Evolutionary conservation across 2,888 invertebrate genomes (phyloP).

Genomic region (Leptodirus hochenwartii): DNA sequence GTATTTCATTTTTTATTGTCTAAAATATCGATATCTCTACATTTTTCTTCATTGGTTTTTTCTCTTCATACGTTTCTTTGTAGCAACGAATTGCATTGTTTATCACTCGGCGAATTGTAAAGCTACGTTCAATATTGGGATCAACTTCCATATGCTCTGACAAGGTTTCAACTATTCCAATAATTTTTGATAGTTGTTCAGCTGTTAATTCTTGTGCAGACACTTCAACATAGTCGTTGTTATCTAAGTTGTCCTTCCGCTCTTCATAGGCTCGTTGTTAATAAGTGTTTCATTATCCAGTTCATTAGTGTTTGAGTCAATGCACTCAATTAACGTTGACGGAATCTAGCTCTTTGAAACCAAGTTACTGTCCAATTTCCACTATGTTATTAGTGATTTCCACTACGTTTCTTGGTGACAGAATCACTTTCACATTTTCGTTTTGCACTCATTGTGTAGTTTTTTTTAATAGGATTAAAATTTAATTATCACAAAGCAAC

Average conservation of each 20-base stretch:
- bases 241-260: conserved; percentile 2
- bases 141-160: conserved; percentile 7
- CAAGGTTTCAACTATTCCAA: conserved; percentile 6
- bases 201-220: conserved; percentile 7
- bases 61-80: conserved; percentile 9
- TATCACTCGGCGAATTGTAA: conserved; percentile 5
- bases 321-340: conserved; percentile 8
- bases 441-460: too few species aligned
- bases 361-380: conserved; percentile 9
- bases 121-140: conserved; percentile 4
- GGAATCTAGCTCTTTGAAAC: conserved; percentile 8
- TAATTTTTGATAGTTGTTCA: conserved; percentile 8
- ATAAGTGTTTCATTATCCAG: conserved; percentile 9
- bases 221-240: conserved; percentile 7
- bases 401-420: too few species aligned
- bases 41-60: conserved; percentile 4
- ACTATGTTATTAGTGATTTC: conserved; percentile 10
- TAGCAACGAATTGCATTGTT: conserved; percentile 8
- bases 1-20: conserved; percentile 5
- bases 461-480: too few species aligned
- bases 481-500: too few species aligned
- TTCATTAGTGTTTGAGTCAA: conserved; percentile 7
- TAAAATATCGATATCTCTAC: conserved; percentile 6
- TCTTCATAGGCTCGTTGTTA: conserved; percentile 9
- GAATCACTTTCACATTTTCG: too few species aligned